Base-by-base conservation (phyloP, 2,888 invertebrate species). In the Watsonalla binaria region DNA sequence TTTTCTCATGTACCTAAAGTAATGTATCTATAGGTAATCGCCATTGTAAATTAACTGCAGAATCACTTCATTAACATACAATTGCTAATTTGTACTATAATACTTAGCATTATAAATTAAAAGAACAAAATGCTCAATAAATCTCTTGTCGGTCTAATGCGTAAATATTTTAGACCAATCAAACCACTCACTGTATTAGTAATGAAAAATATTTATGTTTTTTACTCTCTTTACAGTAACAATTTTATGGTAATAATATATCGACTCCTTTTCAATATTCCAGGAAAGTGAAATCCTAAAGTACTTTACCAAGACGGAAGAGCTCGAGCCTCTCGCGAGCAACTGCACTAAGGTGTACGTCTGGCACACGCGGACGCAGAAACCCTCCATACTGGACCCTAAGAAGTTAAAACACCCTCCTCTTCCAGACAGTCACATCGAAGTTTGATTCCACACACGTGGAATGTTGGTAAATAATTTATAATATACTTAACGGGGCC, bases 321-420 rank as follows among this genome's bases (percentile, higher is more conserved):
- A 98, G 49, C 81, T 99, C 52, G 99, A 99, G 82, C 97, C 99
- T 0, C 88, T 96, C 58, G 99, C 98, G 0, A 95, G 96, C 62
- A 93, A 94, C 65, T 99, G 99, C 74, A 96, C 96, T 0, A 96
- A 98, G 90, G 96, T 99, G n/a, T 95, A 96, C 59, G 99, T 99
- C 0, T 99, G 99, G 99, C 99, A 99, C 78, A 99, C 99, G 5
- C 92, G 99, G 71, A 99, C 99, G 0, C 98, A 98, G 80, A 94
- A 95, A 68, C 96, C 98, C 0, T 93, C 94, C 49, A 91, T 98
- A 54, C 92, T 92, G n/a, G 82, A 80, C 58, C 77, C 68, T 91
- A 95, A 78, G 95, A 97, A 84, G 90, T 87, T 73, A 78, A 92
- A 70, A 74, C 91, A 59, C 37, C 91, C 66, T 0, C 79, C 80